phyloP scores from a whole-genome alignment of 1,140 invertebrate genomes.

The Pseudobourletiella spinata region DNA sequence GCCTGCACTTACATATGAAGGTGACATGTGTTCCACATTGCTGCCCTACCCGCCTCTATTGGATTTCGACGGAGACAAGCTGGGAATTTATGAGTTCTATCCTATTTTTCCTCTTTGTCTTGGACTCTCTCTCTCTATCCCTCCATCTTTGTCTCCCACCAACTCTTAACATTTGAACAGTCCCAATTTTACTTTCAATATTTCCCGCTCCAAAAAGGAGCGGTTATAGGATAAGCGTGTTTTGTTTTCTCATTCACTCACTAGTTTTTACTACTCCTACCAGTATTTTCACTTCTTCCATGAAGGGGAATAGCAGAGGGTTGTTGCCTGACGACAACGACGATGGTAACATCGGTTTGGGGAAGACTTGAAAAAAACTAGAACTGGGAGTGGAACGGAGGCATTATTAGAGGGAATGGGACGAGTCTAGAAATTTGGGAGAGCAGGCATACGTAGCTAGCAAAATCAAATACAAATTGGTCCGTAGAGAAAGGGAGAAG shows the following conservation, averaged over 20 bases:
- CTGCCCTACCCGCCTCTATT: slow-evolving; percentile 7
- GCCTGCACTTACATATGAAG: neutral
- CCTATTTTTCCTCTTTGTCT: neutral
- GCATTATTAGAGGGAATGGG: too few relatives aligned
- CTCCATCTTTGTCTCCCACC: neutral
- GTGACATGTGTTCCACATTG: slow-evolving; percentile 15
- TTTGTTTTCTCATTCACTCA: too few relatives aligned
- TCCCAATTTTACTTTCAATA: too few relatives aligned
- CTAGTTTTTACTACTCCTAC: neutral
- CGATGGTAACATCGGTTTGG: too few relatives aligned
- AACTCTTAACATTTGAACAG: neutral
- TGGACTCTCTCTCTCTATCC: neutral
- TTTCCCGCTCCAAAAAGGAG: too few relatives aligned
- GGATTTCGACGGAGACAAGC: slow-evolving; percentile 17
- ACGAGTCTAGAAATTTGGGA: too few relatives aligned
- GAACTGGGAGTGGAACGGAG: too few relatives aligned
- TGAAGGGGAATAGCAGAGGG: too few relatives aligned
- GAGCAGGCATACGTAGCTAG: too few relatives aligned
- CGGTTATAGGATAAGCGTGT: too few relatives aligned
- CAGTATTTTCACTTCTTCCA: neutral
- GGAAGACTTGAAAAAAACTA: too few relatives aligned
- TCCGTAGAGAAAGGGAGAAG: neutral
- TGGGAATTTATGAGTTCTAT: slow-evolving; percentile 21
- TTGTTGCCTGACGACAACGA: too few relatives aligned
- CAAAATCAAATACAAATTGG: slow-evolving; percentile 17